Evolutionary conservation across 2,113 vertebrate species (phyloP).

Genomic region (human (Homo sapiens)): DNA sequence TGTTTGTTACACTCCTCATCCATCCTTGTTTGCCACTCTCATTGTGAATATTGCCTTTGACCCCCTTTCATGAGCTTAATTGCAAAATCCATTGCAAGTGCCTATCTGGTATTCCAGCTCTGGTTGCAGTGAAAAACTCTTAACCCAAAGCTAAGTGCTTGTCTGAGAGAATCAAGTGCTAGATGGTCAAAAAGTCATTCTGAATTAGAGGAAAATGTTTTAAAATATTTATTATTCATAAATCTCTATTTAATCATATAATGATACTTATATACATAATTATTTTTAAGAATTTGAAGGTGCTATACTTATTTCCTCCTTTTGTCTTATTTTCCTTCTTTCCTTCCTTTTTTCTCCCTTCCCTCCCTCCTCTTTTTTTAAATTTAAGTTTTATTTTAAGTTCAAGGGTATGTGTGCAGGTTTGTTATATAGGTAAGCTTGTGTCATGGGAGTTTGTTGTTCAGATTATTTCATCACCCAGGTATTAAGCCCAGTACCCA

Average conservation of each 20-base stretch:
- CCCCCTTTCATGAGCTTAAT: background rate
- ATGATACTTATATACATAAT: background rate
- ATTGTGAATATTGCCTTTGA: background rate
- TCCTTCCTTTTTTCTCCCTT: background rate
- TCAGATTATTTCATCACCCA: too few species aligned
- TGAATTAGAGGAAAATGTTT: background rate
- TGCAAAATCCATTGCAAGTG: background rate
- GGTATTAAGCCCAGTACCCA: too few species aligned
- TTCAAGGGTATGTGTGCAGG: too few species aligned
- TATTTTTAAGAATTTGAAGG: background rate
- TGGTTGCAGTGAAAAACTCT: background rate
- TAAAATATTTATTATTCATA: background rate
- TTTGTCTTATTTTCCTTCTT: background rate
- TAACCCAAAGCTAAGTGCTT: background rate
- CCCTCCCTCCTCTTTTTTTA: background rate
- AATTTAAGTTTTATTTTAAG: too few species aligned
- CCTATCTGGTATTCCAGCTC: background rate
- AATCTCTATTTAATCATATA: background rate
- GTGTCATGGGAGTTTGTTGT: too few species aligned
- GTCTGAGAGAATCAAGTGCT: background rate
- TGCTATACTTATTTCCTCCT: background rate
- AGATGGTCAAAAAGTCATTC: background rate
- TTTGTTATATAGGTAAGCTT: too few species aligned
- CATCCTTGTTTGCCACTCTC: background rate
- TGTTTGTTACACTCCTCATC: background rate